These are phyloP conservation scores for Saturnia pavonia DNA, from an alignment of 2,888 invertebrate species.

Conservation along the genomic window DNA sequence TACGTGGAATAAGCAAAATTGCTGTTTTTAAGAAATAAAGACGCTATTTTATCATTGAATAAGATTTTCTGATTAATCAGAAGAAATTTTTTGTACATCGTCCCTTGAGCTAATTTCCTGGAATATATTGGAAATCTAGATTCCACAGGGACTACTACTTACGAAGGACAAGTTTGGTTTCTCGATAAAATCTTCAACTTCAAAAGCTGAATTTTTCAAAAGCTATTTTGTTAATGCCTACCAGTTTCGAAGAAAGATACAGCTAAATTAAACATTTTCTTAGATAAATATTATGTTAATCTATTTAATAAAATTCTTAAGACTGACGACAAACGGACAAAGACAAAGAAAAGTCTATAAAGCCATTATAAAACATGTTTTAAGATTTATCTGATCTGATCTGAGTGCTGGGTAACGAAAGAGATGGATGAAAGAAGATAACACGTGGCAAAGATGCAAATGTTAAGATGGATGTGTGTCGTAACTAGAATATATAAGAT, in stretches of 20 bases:
- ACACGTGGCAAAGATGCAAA: no score
- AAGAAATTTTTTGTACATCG: slow-evolving; percentile 21
- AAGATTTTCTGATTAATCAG: slow-evolving; percentile 2
- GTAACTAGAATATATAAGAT: no score
- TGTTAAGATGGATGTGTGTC: no score
- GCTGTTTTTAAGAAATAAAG: no score
- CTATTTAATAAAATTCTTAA: no score
- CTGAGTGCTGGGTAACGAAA: no score
- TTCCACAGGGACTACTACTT: slow-evolving; percentile 20
- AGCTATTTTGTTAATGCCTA: not conserved
- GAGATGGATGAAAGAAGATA: no score
- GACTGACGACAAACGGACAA: no score
- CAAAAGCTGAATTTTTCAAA: not conserved
- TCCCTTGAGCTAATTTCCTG: slow-evolving; percentile 31
- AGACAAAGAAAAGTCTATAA: no score
- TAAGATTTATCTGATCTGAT: no score
- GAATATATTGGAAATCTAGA: slow-evolving; percentile 34
- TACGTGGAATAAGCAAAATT: not conserved
- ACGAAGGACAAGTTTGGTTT: slow-evolving; percentile 15
- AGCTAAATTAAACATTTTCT: not conserved
- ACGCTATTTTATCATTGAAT: not conserved
- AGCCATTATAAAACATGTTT: no score
- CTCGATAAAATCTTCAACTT: slow-evolving; percentile 18
- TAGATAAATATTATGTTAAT: no score
- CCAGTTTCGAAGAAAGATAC: not conserved